phyloP scores from a whole-genome alignment of 2,888 invertebrate genomes.

The Agonopterix arenella region DNA sequence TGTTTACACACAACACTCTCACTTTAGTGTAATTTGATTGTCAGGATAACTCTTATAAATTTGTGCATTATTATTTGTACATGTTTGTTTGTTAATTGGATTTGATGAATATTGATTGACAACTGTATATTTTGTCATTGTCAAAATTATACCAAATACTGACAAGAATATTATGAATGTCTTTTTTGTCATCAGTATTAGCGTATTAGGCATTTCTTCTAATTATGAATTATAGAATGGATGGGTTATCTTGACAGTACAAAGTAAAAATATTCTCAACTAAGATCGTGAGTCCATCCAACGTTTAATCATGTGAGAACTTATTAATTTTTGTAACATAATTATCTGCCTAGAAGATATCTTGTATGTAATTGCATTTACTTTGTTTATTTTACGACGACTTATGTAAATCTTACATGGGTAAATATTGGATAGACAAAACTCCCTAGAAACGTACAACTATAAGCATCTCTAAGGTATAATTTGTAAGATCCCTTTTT shows the following conservation, averaged over 20 bases:
- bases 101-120: neutral
- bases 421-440: constrained; percentile 57
- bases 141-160: no score
- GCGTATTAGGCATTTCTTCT: constrained; percentile 4
- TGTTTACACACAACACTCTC: constrained; percentile 43
- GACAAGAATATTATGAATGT: no score
- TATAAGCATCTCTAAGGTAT: constrained; percentile 51
- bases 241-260: constrained; percentile 58
- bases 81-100: constrained; percentile 2
- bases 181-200: no score
- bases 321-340: constrained; percentile 6
- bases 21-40: constrained; percentile 68
- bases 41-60: constrained; percentile 51
- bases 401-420: constrained; percentile 44
- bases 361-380: constrained; percentile 53
- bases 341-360: constrained; percentile 12
- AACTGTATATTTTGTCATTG: neutral
- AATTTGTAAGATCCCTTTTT: constrained; percentile 67
- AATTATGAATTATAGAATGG: constrained; percentile 27
- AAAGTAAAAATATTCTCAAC: constrained; percentile 41
- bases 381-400: constrained; percentile 30
- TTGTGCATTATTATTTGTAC: constrained; percentile 5
- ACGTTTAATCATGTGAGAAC: constrained; percentile 47
- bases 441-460: constrained; percentile 72
- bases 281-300: constrained; percentile 47